Evolutionary conservation across 2,797 vertebrate species (phyloP), one percentile per base, ranked within the genome.

Genomic region (Falco berigora): DNA sequence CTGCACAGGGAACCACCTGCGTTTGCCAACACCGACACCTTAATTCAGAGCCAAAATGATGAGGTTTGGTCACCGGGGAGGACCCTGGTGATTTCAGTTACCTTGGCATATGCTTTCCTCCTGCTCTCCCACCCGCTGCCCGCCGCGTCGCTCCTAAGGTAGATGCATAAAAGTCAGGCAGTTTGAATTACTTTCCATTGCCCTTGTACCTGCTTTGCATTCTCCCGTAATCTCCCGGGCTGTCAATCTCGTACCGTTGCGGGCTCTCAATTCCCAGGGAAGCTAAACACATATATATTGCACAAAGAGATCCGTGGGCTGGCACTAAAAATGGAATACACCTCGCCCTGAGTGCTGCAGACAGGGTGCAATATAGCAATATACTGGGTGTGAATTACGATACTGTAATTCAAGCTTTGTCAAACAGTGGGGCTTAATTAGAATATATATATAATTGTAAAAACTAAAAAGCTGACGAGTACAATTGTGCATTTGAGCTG

Each of bases 391-490:
- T 95, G 97, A 97, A 92, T 96, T 97, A 95, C 42, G 83, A 95
- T 92, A 95, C 93, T 83, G 84, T 96, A 98, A 97, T 97, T 97
- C 96, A 96, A 74, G 95, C 90, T 97, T 97, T 97, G 98, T 97
- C 95, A 96, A 96, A 91, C 97, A 95, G 95, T 82, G 72, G 86
- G 91, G 83, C 88, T 97, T 98, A 98, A 97, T 98, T 98, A 98
- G 96, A 97, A 96, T 96, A 95, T 94, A 95, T 96, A 95, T 93
- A 75, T 96, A 97, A 97, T 97, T 97, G 80, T 96, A 95, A 89
- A 94, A 94, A 93, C 58, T 79, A 75, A 88, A 92, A 97, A 86
- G 88, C 92, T 92, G 96, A 91, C 36, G 61, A 95, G 79, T 84
- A 95, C 96, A 96, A 97, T 97, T 95, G 89, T 6, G 40, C 72